Percentiles rank a stretch among this genome's conserved stretches.
Conservation (phyloP, 2,113 vertebrate species). For the Phalacrocorax carbo region DNA sequence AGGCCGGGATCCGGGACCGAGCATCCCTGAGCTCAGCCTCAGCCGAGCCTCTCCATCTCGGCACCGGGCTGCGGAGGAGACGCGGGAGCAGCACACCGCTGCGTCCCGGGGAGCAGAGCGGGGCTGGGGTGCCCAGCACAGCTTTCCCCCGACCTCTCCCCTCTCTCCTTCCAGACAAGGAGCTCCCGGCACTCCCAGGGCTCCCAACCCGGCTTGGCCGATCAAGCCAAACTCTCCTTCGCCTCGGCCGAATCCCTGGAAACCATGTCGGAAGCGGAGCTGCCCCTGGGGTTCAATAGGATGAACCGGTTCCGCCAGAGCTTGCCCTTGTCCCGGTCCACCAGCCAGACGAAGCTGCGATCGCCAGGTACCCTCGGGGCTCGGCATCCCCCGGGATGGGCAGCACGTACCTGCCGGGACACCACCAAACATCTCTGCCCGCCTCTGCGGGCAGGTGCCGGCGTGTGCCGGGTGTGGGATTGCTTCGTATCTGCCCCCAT, state of each 20-base stretch:
- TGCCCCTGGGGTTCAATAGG: slow-evolving; percentile 95
- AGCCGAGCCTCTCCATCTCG: accelerated
- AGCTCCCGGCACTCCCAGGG: slow-evolving; percentile 94
- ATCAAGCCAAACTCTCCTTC: slow-evolving; percentile 96
- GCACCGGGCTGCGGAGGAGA: accelerated
- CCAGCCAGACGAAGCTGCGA: slow-evolving; percentile 96
- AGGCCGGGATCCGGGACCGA: not conserved
- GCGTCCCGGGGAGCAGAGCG: accelerated
- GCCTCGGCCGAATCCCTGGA: slow-evolving; percentile 97
- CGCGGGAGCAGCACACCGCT: accelerated
- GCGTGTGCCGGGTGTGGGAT: accelerated
- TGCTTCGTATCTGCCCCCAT: not conserved
- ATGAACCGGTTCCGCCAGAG: slow-evolving; percentile 98
- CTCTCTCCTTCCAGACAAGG: slow-evolving; percentile 80
- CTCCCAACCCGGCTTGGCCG: slow-evolving; percentile 94
- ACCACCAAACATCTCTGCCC: accelerated
- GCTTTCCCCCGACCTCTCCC: not conserved
- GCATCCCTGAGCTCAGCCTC: not conserved
- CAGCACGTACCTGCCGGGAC: accelerated
- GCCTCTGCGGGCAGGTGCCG: accelerated
- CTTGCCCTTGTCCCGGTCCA: slow-evolving; percentile 92
- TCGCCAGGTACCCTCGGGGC: slow-evolving; percentile 83
- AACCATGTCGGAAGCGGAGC: slow-evolving; percentile 97
- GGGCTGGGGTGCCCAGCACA: not conserved
- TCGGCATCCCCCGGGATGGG: accelerated